phyloP scores from a whole-genome alignment of 2,888 invertebrate species.

The Podotricha telesiphe region DNA sequence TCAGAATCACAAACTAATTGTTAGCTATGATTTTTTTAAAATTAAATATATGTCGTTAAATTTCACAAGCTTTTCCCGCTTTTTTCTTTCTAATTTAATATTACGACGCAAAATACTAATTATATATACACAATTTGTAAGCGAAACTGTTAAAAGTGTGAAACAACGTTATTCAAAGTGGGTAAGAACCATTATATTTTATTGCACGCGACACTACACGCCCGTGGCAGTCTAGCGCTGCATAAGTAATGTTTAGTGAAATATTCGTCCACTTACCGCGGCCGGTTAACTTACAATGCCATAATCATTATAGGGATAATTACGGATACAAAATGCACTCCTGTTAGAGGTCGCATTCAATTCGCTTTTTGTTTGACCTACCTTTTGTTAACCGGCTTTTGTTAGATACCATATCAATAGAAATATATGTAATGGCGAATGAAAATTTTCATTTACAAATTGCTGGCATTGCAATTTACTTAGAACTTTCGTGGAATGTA shows the following conservation, averaged over 20 bases:
- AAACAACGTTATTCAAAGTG: neutral
- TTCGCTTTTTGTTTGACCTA: conserved; percentile 39
- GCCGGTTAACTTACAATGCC: conserved; percentile 77
- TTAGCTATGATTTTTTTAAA: neutral
- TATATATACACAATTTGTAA: neutral
- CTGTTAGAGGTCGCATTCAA: conserved; percentile 43
- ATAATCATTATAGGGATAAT: conserved; percentile 74
- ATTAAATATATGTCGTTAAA: neutral
- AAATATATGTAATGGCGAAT: neutral
- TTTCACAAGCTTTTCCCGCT: neutral
- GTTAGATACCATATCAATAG: neutral
- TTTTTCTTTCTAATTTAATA: neutral
- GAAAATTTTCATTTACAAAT: neutral
- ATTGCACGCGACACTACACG: conserved; percentile 59
- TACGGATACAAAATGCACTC: conserved; percentile 64
- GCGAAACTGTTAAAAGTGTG: neutral
- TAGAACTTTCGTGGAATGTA: neutral
- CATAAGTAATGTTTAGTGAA: conserved; percentile 61
- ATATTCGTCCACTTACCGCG: conserved; percentile 62
- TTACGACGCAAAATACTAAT: neutral
- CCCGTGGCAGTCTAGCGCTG: conserved; percentile 74
- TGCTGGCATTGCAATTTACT: neutral
- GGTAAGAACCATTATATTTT: conserved; percentile 1
- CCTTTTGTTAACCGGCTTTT: conserved; percentile 29
- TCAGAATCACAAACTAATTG: neutral